Base-by-base conservation (phyloP, 1,140 invertebrate species). In the Cepaea nemoralis region DNA sequence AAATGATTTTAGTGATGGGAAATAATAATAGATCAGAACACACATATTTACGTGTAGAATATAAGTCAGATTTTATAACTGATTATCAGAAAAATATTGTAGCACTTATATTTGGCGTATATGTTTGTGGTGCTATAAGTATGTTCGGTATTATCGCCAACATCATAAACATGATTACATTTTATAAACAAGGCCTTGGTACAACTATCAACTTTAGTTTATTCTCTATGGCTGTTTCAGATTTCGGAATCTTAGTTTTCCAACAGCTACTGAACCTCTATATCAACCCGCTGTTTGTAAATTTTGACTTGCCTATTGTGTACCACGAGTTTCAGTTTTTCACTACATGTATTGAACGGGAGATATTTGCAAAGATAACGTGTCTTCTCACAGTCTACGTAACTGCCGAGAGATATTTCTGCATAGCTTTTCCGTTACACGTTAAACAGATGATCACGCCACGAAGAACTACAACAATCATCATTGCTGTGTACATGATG, bases 361-460 rank as follows among this genome's bases (percentile, higher is more conserved):
- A 48, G 45, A 12, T 48, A 48, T 48, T 48, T 19, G 45, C 45
- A 12, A 48, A 19, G 19, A 48, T 48, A 12, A 48, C 45, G 8
- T 48, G 45, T 48, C 45, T 48, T 48, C 8, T 48, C 45, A 48
- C 45, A 48, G 45, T 48, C 45, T 48, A 48, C 45, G 19, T 48
- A 8, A 48, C 45, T 12, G 63, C 63, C 8, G 63, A 66, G 63
- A 66, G 63, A 33, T 66, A n/a, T 33, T n/a, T 66, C 12, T 66
- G 63, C 27, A 66, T 66, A 27, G 63, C 31, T 33, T 66, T 33
- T 12, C 69, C 39, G 19, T 35, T 42, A 24, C 27, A 71, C 8
- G n/a, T 71, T 12, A 71, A 71, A 35, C 69, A 71, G 37, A 71
- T 71, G 22, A 39, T 71, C 16, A 71, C 69, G 8, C 27, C 69